Evolutionary conservation across 2,113 vertebrate genomes (phyloP).

Genomic region (Notiomystis cincta): DNA sequence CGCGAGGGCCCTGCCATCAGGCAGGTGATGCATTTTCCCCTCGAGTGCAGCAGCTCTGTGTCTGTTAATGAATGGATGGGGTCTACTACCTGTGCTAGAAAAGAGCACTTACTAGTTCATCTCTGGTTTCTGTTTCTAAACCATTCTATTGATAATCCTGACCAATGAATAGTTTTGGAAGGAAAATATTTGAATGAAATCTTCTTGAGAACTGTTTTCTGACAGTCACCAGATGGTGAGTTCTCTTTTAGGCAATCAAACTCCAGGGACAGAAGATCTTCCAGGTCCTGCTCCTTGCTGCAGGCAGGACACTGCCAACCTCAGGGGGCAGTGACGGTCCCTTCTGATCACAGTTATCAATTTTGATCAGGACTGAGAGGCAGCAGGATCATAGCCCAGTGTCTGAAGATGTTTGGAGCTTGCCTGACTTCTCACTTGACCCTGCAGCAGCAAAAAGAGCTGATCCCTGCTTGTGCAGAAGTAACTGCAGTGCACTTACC

Average conservation of each 20-base stretch:
- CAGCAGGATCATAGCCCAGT: not conserved
- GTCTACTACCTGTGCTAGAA: not conserved
- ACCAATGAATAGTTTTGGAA: not conserved
- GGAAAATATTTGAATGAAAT: not conserved
- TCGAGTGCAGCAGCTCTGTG: not conserved
- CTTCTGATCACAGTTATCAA: not conserved
- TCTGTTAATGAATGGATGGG: not conserved
- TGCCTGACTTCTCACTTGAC: not conserved
- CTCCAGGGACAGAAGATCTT: not conserved
- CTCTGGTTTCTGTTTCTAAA: not conserved
- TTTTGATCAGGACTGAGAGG: not conserved
- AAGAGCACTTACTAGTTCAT: not conserved
- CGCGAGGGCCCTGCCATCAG: not conserved
- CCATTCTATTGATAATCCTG: not conserved
- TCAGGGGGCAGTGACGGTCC: not conserved
- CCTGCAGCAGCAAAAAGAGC: not conserved
- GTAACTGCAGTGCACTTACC: not conserved
- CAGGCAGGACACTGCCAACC: not conserved
- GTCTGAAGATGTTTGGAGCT: not conserved
- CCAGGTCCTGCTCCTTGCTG: not conserved
- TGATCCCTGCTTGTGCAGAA: not conserved
- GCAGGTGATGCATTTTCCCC: not conserved
- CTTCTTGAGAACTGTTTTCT: not conserved
- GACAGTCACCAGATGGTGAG: not conserved
- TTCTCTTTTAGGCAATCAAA: not conserved